A percentile compares a stretch with the other conserved stretches of the same genome.
Evolutionary conservation across 2,113 vertebrate species (phyloP).

Genomic region (Panthera tigris): DNA sequence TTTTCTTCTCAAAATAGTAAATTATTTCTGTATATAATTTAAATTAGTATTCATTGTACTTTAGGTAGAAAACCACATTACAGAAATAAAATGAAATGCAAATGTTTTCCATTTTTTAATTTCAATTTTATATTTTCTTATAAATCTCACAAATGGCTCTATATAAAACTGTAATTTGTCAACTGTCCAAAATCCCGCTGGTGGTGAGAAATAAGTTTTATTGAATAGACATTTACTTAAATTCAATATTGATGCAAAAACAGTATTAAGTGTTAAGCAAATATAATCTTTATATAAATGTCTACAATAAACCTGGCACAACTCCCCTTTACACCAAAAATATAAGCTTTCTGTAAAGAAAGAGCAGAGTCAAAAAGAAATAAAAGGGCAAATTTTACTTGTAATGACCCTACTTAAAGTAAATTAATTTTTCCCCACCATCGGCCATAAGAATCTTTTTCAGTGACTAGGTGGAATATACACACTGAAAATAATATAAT

Average conservation of each 20-base stretch:
- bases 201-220: conserved; percentile 30
- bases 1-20: background rate
- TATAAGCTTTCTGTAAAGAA: background rate
- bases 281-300: conserved; percentile 1
- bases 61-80: background rate
- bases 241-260: background rate
- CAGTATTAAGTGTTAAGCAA: background rate
- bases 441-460: conserved; percentile 25
- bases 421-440: conserved; percentile 25
- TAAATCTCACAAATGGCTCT: background rate
- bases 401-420: background rate
- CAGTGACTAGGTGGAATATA: background rate
- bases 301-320: conserved; percentile 18
- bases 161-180: conserved; percentile 18
- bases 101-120: background rate
- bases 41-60: background rate
- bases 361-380: background rate
- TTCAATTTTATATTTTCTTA: conserved; percentile 50
- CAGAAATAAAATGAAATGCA: background rate
- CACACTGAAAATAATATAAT: background rate
- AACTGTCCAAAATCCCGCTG: conserved; percentile 7
- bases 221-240: conserved; percentile 30
- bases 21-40: conserved; percentile 13
- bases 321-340: background rate
- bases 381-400: background rate